Base-by-base conservation (phyloP, 2,113 vertebrate genomes). In the Microcebus griseorufus region DNA sequence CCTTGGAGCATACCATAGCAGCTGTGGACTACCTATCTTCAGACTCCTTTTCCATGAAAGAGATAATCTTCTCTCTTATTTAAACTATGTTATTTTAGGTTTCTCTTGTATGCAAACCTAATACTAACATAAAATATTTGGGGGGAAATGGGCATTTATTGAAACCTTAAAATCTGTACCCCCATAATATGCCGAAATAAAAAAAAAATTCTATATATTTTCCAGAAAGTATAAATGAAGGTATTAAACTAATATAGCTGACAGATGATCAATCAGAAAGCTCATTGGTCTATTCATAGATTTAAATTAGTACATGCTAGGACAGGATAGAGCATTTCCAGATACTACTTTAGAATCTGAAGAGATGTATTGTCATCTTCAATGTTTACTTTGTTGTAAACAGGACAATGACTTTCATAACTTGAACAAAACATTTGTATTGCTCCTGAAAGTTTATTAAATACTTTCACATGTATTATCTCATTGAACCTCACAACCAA, bases 401-500 rank as follows among this genome's bases (percentile, higher is more conserved):
- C 39, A 81, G 5, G 70, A n/a, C 64, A 96, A 65, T 72, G 17
- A 79, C 67, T 58, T 88, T 95, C n/a, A 90, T 60, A 89, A 96
- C 69, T 87, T 73, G 62, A 92, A 67, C 67, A 95, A 37, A 93
- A 90, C 22, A 86, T 55, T 37, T 86, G 37, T 51, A 78, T 53
- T 17, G 39, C 14, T 80, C 69, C 55, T 87, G 37, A 78, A 95
- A 73, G 42, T 82, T 93, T 87, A 82, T 73, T 78, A 83, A 93
- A 90, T 80, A 87, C 37, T 92, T 96, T 79, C 80, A 87, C 48
- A 55, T 72, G 73, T 22, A 78, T 90, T 88, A 88, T 95, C 62
- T 96, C 83, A 90, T 23, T 86, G 62, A 90, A 72, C 34, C 55
- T 91, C 93, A 55, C 37, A 93, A 90, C 64, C 51, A 85, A 53